These are phyloP conservation scores for Oxyura jamaicensis DNA, from an alignment of 2,113 vertebrate species.

Conservation along the genomic window DNA sequence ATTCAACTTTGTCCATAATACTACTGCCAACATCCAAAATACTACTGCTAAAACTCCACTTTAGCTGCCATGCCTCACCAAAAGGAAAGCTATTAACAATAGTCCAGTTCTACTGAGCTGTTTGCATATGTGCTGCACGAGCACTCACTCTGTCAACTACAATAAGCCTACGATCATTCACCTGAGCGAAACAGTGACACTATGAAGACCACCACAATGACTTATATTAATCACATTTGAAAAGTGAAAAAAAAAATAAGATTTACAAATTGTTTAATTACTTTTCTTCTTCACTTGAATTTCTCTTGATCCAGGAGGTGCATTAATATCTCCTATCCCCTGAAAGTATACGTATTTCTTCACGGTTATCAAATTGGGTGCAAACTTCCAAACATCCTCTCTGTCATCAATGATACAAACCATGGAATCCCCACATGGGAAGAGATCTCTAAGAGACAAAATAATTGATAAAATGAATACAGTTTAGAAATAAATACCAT, in stretches of 20 bases:
- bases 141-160: neutral
- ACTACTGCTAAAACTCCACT: neutral
- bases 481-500: neutral
- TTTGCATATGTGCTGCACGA: neutral
- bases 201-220: neutral
- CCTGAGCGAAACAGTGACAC: neutral
- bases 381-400: conserved; percentile 98
- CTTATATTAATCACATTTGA: neutral
- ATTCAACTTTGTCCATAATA: neutral
- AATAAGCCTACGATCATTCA: neutral
- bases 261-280: conserved; percentile 25
- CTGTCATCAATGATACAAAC: conserved; percentile 99
- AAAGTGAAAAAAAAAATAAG: neutral
- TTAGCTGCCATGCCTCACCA: neutral
- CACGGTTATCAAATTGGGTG: conserved; percentile 97
- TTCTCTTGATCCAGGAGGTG: conserved; percentile 89
- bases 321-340: conserved; percentile 94
- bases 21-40: neutral
- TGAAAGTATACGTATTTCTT: conserved; percentile 98
- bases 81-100: neutral
- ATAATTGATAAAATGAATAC: neutral
- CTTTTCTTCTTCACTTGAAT: conserved; percentile 85
- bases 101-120: neutral
- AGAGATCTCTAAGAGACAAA: conserved; percentile 87
- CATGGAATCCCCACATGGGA: conserved; percentile 98